phyloP scores from a whole-genome alignment of 2,797 vertebrate genomes.

The Labroides dimidiatus region DNA sequence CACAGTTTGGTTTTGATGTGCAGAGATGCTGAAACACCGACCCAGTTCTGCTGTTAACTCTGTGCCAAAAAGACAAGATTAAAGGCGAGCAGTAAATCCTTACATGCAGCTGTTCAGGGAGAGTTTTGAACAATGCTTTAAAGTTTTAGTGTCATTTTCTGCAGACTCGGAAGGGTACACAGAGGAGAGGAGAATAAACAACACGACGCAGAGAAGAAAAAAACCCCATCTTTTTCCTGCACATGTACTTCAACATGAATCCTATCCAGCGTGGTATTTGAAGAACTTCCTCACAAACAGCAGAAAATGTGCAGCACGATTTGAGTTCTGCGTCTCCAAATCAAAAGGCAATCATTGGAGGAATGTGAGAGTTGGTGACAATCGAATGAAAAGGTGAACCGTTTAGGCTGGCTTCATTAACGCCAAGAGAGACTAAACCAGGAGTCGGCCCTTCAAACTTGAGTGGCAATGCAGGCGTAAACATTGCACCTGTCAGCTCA shows the following conservation, averaged over 20 bases:
- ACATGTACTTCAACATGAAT: constrained; percentile 4
- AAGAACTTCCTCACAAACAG: background rate
- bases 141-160: constrained; percentile 9
- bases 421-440: constrained; percentile 57
- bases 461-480: constrained; percentile 78
- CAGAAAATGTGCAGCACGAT: background rate
- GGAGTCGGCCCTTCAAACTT: constrained; percentile 63
- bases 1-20: background rate
- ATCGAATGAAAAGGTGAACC: constrained; percentile 50
- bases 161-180: background rate
- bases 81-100: background rate
- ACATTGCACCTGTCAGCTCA: constrained; percentile 83
- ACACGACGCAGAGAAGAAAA: background rate
- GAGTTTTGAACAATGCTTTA: constrained; percentile 3
- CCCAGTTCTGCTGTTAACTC: background rate
- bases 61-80: background rate
- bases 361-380: constrained; percentile 27
- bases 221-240: background rate
- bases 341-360: constrained; percentile 15
- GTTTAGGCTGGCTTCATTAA: constrained; percentile 69
- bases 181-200: background rate
- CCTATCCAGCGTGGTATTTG: background rate
- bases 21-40: background rate
- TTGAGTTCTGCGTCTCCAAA: constrained; percentile 1
- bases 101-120: background rate